Evolutionary conservation across 2,797 vertebrate species (phyloP).

Genomic region (Pseudocheirus occidentalis): DNA sequence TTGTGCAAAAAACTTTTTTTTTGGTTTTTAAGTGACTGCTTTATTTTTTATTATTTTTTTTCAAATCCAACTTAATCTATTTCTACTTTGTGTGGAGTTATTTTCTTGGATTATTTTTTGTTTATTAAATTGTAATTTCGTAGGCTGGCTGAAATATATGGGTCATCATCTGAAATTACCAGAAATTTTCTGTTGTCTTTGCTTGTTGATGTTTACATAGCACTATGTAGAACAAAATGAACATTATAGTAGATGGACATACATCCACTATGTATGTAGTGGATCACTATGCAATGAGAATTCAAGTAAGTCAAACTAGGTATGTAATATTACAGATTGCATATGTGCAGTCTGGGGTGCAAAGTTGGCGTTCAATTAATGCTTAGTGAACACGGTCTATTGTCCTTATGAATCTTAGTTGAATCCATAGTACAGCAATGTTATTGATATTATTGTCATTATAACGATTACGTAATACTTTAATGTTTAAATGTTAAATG

Average conservation of each 20-base stretch:
- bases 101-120: neutral
- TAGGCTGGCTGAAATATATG: neutral
- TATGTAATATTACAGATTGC: neutral
- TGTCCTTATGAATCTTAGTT: neutral
- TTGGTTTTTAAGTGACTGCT: slow-evolving; percentile 17
- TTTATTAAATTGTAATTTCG: neutral
- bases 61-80: neutral
- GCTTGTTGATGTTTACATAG: neutral
- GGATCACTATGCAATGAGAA: neutral
- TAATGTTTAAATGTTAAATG: neutral
- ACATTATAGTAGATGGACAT: neutral
- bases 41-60: neutral
- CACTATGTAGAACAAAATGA: neutral
- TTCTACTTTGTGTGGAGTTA: neutral
- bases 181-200: neutral
- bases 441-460: neutral
- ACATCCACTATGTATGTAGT: too few relatives aligned
- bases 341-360: neutral
- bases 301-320: neutral
- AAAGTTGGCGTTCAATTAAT: neutral
- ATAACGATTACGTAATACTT: neutral
- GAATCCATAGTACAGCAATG: neutral
- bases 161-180: neutral
- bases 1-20: too few relatives aligned
- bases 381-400: neutral